Percentiles rank a stretch among this genome's conserved stretches.
Evolutionary conservation across 1,140 invertebrate species (phyloP).

Genomic region (Drosophila tsacasi): DNA sequence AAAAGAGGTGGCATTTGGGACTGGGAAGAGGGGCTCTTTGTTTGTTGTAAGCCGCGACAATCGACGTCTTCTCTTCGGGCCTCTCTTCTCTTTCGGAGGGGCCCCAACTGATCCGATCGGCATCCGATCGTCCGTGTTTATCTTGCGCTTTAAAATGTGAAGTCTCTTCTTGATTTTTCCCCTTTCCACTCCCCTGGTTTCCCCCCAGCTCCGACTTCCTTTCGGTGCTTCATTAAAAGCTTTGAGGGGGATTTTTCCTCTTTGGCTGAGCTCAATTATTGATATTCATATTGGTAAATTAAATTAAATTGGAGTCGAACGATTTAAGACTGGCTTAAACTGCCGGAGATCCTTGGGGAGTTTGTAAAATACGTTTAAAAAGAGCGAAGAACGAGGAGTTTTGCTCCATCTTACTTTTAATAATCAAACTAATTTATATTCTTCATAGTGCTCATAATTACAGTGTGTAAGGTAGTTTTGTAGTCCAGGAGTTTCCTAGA

Average conservation of each 20-base stretch:
- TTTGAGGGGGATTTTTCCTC: conserved; percentile 10
- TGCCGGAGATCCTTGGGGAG: background rate
- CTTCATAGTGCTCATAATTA: rapidly evolving
- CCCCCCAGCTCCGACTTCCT: conserved; percentile 18
- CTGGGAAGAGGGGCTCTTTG: conserved; percentile 24
- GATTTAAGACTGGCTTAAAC: conserved; percentile 8
- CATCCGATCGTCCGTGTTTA: conserved; percentile 66
- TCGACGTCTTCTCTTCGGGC: conserved; percentile 25
- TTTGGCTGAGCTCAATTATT: conserved; percentile 42
- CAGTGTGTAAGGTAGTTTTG: background rate
- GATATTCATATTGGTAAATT: conserved; percentile 51
- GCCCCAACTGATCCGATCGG: conserved; percentile 63
- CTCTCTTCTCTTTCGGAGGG: conserved; percentile 2
- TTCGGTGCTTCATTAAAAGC: conserved; percentile 33
- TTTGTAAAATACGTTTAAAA: background rate
- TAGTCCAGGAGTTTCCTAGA: background rate
- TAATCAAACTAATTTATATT: background rate
- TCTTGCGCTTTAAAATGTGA: conserved; percentile 71
- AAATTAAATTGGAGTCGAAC: conserved; percentile 41
- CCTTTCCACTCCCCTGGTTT: conserved; percentile 6
- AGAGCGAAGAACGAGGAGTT: background rate
- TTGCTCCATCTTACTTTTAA: background rate
- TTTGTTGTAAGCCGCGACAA: conserved; percentile 78
- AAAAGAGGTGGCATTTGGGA: background rate
- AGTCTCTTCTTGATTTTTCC: conserved; percentile 18